Base-by-base conservation (phyloP, 2,888 invertebrate species). In the Julus scandinavius region DNA sequence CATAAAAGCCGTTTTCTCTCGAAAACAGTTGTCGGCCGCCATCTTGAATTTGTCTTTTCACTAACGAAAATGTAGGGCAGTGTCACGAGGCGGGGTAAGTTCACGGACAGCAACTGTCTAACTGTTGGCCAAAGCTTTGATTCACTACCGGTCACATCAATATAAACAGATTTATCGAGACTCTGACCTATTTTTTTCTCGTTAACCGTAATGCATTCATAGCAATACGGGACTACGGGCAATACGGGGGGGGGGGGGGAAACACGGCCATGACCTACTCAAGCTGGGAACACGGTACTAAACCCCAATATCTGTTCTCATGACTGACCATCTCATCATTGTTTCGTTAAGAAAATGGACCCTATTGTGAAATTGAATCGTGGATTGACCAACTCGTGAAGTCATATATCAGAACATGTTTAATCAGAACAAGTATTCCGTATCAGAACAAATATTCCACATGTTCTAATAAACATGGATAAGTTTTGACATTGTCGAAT, bases 201-300 rank as follows among this genome's bases (percentile, higher is more conserved):
- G 29, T 29, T 72, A 72, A 29, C 2, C 72, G 13, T 72, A 72
- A 72, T 29, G 29, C n/a, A 29, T 72, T 29, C 72, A 29, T 29
- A 29, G 29, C 29, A 29, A 29, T n/a, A 4, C n/a, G 0, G 58
- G n/a, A n/a, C 58, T n/a, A n/a, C n/a, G n/a, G n/a, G n/a, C n/a
- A n/a, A n/a, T n/a, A n/a, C n/a, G n/a, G n/a, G n/a, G n/a, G n/a
- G n/a, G n/a, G n/a, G n/a, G n/a, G n/a, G n/a, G n/a, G n/a, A n/a
- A n/a, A n/a, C n/a, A 72, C 72, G 72, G 29, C 72, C 72, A 20
- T 72, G 72, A 29, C 72, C 72, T 72, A 72, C 72, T 72, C 72
- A 29, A 11, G 7, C 20, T 29, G 5, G 5, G 72, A 72, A 29
- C 29, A 5, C 29, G 72, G 72, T 11, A 72, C 72, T 72, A 72